These are phyloP conservation scores for Leptodactylus fallax DNA, from an alignment of 2,797 vertebrate species.

Conservation along the genomic window DNA sequence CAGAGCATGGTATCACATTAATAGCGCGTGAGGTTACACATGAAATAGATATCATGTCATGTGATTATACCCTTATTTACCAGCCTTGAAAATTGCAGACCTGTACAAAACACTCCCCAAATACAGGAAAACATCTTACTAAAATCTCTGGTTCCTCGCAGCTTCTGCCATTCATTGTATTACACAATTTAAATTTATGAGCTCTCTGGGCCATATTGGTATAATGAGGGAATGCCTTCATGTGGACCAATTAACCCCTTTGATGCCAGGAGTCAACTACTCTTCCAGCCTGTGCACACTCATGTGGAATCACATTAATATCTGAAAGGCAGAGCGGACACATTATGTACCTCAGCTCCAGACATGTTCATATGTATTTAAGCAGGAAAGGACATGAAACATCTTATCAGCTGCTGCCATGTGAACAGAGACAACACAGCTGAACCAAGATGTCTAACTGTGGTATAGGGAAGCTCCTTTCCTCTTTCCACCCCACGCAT, in stretches of 20 bases:
- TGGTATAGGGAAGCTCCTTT: conserved; percentile 53
- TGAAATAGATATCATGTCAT: neutral
- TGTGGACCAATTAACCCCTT: conserved; percentile 14
- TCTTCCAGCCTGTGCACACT: neutral
- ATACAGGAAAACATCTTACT: too few relatives aligned
- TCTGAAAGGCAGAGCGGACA: conserved; percentile 2
- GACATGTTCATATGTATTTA: conserved; percentile 24
- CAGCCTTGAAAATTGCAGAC: neutral
- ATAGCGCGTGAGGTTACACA: neutral
- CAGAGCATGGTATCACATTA: neutral
- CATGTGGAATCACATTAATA: neutral
- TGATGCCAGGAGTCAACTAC: neutral
- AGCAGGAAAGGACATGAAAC: neutral
- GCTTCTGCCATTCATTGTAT: conserved; percentile 8
- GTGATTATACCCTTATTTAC: neutral
- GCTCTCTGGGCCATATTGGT: neutral
- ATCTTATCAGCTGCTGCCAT: conserved; percentile 7
- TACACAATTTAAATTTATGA: neutral
- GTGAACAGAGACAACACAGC: conserved; percentile 9
- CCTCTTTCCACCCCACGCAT: conserved; percentile 47
- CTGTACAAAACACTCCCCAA: neutral
- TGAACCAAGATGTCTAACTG: conserved; percentile 23
- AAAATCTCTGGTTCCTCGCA: neutral
- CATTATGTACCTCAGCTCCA: too few relatives aligned
- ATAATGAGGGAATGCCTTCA: conserved; percentile 1